phyloP scores from a whole-genome alignment of 2,113 vertebrate species.

The Tetraodon nigroviridis region DNA sequence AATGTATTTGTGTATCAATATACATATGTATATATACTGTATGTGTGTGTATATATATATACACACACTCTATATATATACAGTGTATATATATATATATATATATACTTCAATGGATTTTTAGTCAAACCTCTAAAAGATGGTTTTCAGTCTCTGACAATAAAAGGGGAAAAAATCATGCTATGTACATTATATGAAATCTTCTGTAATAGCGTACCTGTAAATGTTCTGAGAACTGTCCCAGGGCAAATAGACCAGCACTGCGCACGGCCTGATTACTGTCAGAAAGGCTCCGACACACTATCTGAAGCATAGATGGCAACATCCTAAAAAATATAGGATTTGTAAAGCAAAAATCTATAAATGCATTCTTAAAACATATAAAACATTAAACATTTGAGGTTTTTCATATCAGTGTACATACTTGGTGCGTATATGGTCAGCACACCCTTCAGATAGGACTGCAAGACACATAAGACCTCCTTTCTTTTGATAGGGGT shows the following conservation, averaged over 20 bases:
- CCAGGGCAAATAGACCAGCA: constrained; percentile 82
- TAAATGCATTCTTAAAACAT: not conserved
- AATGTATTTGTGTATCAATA: too few species aligned
- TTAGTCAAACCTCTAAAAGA: too few species aligned
- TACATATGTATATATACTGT: too few species aligned
- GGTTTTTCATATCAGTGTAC: not conserved
- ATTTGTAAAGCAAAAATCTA: not conserved
- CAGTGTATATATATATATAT: too few species aligned
- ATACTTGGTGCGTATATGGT: constrained; percentile 85
- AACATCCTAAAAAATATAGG: constrained; percentile 71
- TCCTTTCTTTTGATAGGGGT: constrained; percentile 81
- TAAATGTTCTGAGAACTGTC: constrained; percentile 87
- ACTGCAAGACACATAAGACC: constrained; percentile 87
- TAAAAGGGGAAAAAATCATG: not conserved
- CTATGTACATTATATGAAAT: not conserved
- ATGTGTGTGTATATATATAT: too few species aligned
- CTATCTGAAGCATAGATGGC: constrained; percentile 77
- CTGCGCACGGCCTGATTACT: constrained; percentile 80
- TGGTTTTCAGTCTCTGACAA: not conserved
- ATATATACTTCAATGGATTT: too few species aligned
- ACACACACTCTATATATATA: too few species aligned
- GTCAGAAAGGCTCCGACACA: constrained; percentile 81
- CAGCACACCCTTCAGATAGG: constrained; percentile 86
- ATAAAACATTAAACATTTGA: not conserved
- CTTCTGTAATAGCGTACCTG: constrained; percentile 70